Conservation (phyloP, 2,888 invertebrate species). For the Diaprepes abbreviatus region DNA sequence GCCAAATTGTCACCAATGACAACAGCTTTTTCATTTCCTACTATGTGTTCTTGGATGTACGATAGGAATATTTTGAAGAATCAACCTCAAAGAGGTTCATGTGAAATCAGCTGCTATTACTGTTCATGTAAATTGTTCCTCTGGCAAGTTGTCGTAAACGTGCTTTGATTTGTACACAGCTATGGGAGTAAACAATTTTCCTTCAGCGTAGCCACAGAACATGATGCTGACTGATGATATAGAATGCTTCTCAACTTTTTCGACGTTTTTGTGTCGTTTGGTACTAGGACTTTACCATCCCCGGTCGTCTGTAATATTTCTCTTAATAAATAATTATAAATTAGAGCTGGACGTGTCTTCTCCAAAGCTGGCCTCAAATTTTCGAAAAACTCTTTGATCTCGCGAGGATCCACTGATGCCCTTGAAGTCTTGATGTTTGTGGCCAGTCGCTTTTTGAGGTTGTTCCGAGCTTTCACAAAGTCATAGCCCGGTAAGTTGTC, state of each 20-base stretch:
- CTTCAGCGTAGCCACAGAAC: neutral
- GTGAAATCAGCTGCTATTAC: neutral
- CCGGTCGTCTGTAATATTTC: no score
- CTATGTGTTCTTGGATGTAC: neutral
- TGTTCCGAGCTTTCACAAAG: neutral
- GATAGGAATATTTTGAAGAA: neutral
- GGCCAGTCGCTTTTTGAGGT: neutral
- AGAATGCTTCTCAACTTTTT: neutral
- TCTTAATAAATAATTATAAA: no score
- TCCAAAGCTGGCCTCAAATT: neutral
- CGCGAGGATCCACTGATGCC: neutral
- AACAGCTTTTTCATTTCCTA: neutral
- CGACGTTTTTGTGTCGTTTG: neutral
- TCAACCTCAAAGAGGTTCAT: neutral
- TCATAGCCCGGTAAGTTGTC: no score
- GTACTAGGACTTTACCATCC: no score
- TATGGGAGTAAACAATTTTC: neutral
- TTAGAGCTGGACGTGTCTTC: neutral
- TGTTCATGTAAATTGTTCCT: neutral
- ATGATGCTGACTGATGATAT: neutral
- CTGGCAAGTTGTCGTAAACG: neutral
- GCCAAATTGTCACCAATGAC: neutral
- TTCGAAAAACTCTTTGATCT: neutral
- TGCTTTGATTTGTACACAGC: neutral
- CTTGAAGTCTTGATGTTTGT: neutral